These are phyloP conservation scores for Pelobates cultripes DNA, from an alignment of 2,797 vertebrate species.

Conservation along the genomic window DNA sequence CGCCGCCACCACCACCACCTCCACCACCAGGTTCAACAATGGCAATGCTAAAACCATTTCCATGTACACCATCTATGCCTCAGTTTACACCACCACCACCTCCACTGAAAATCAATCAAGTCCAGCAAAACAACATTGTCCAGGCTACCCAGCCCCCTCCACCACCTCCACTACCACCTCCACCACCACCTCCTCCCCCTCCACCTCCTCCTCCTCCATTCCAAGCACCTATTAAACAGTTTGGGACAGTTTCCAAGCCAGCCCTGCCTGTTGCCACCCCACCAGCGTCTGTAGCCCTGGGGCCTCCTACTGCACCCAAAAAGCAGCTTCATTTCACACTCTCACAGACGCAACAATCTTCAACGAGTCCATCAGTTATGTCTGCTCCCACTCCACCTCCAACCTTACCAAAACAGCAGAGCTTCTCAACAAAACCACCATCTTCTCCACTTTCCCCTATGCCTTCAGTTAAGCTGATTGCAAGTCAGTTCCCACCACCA, in stretches of 20 bases:
- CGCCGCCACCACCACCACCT: conserved; percentile 75
- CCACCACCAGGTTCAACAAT: conserved; percentile 85
- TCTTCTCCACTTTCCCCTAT: conserved; percentile 68
- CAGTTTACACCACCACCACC: conserved; percentile 70
- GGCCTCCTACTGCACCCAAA: conserved; percentile 76
- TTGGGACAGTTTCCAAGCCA: conserved; percentile 72
- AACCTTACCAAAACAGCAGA: conserved; percentile 88
- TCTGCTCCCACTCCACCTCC: conserved; percentile 80
- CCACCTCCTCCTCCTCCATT: conserved; percentile 63
- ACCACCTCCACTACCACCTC: conserved; percentile 54
- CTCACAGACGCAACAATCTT: conserved; percentile 58
- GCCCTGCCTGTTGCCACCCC: conserved; percentile 53
- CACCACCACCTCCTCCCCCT: conserved; percentile 65
- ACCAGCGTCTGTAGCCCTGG: conserved; percentile 63
- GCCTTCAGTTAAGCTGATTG: conserved; percentile 84
- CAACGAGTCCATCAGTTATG: conserved; percentile 59
- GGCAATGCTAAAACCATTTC: conserved; percentile 80
- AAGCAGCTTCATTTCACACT: conserved; percentile 83
- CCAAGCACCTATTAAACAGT: conserved; percentile 78
- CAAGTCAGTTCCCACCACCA: conserved; percentile 85
- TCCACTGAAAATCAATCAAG: conserved; percentile 80
- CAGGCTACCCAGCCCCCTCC: conserved; percentile 61
- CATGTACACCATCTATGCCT: conserved; percentile 71
- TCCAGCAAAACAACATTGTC: conserved; percentile 69
- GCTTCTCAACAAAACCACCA: conserved; percentile 77